Evolutionary conservation across 2,113 vertebrate genomes (phyloP).

Genomic region (Lampris incognitus): DNA sequence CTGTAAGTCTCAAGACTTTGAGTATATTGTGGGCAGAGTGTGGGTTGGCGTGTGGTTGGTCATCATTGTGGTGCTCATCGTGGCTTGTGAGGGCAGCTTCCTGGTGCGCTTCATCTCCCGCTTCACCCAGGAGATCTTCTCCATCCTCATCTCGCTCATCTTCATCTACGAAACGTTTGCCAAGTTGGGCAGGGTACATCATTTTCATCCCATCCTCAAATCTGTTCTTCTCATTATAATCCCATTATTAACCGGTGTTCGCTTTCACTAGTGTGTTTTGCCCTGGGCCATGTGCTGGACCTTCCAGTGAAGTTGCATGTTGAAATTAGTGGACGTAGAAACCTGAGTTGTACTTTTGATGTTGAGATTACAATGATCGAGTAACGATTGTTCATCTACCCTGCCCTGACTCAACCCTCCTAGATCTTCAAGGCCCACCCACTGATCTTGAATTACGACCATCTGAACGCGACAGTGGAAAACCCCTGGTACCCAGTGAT

Average conservation of each 20-base stretch:
- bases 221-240: background rate
- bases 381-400: background rate
- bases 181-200: constrained; percentile 88
- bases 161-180: constrained; percentile 97
- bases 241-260: background rate
- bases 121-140: constrained; percentile 98
- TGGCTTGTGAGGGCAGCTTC: constrained; percentile 94
- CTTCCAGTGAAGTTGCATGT: background rate
- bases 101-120: constrained; percentile 96
- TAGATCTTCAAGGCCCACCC: constrained; percentile 88
- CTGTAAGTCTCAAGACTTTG: constrained; percentile 80
- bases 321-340: background rate
- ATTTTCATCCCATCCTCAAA: background rate
- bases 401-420: constrained; percentile 21
- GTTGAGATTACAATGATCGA: no score
- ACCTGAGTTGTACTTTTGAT: background rate
- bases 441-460: constrained; percentile 79
- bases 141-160: constrained; percentile 99
- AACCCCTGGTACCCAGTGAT: constrained; percentile 76
- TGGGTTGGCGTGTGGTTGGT: constrained; percentile 97
- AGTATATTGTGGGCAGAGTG: constrained; percentile 93
- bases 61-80: constrained; percentile 89
- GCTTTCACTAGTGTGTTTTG: constrained; percentile 10
- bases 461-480: constrained; percentile 66
- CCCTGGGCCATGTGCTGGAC: no score